Evolutionary conservation across 2,888 invertebrate species (phyloP).

Genomic region (Alsophila aescularia): DNA sequence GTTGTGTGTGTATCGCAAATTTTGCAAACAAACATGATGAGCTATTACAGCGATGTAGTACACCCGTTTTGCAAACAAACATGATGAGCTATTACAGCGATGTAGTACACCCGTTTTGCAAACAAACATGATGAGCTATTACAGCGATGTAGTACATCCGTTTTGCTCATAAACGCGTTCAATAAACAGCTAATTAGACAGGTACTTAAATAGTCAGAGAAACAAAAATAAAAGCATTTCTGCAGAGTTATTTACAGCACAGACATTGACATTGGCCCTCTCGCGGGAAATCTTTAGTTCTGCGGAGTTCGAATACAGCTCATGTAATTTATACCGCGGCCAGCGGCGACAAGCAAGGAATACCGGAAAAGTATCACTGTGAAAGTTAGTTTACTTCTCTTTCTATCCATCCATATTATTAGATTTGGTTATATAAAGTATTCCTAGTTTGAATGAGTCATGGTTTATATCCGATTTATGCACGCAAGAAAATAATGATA

Average conservation of each 20-base stretch:
- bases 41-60: no score
- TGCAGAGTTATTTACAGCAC: conserved; percentile 22
- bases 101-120: no score
- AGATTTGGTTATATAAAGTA: no score
- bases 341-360: conserved; percentile 14
- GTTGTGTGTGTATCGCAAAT: no score
- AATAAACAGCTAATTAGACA: conserved; percentile 6
- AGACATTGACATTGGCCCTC: conserved; percentile 35
- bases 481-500: no score
- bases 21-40: no score
- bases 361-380: background rate
- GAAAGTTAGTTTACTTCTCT: background rate
- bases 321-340: conserved; percentile 49
- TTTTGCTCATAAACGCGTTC: background rate
- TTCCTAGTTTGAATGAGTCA: no score
- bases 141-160: background rate
- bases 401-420: background rate
- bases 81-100: no score
- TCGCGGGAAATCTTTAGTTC: conserved; percentile 52
- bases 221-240: conserved; percentile 16
- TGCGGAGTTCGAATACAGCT: conserved; percentile 48
- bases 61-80: no score
- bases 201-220: background rate
- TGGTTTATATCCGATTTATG: no score
- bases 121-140: no score